phyloP scores from a whole-genome alignment of 2,888 invertebrate species.

The Strigamia maritima region DNA sequence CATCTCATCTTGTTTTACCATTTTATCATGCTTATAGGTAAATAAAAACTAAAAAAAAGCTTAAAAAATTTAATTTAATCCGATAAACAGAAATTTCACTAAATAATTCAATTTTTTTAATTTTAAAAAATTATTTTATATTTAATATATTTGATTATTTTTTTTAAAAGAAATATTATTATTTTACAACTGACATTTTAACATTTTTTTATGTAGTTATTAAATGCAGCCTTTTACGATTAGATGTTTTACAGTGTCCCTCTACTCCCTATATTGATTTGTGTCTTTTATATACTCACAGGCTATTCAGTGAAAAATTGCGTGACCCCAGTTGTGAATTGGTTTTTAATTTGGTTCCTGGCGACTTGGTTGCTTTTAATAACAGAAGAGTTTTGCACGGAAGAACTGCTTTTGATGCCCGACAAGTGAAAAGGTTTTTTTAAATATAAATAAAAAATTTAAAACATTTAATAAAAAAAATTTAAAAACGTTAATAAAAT shows the following conservation, averaged over 20 bases:
- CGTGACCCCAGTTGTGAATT: slow-evolving; percentile 47
- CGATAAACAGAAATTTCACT: too few relatives aligned
- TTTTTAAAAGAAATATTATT: too few relatives aligned
- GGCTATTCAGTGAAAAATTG: slow-evolving; percentile 48
- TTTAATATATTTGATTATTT: too few relatives aligned
- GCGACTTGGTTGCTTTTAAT: slow-evolving; percentile 51
- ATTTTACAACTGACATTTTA: too few relatives aligned
- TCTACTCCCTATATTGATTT: background rate
- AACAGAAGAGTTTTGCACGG: slow-evolving; percentile 51
- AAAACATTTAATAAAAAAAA: slow-evolving; percentile 17
- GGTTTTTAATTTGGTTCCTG: slow-evolving; percentile 49
- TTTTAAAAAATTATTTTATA: too few relatives aligned
- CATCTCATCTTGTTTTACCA: slow-evolving; percentile 48
- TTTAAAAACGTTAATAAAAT: slow-evolving; percentile 18
- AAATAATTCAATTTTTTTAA: too few relatives aligned
- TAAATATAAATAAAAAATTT: too few relatives aligned
- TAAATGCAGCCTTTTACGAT: background rate
- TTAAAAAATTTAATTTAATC: too few relatives aligned
- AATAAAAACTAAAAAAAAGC: background rate
- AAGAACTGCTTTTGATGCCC: slow-evolving; percentile 49
- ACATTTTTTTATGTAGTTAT: too few relatives aligned
- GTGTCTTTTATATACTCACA: background rate
- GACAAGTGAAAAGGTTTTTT: slow-evolving; percentile 46
- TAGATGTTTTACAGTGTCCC: background rate
- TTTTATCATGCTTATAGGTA: slow-evolving; percentile 51